Base-by-base conservation (phyloP, 1,140 invertebrate species). In the Campoletis sonorensis region DNA sequence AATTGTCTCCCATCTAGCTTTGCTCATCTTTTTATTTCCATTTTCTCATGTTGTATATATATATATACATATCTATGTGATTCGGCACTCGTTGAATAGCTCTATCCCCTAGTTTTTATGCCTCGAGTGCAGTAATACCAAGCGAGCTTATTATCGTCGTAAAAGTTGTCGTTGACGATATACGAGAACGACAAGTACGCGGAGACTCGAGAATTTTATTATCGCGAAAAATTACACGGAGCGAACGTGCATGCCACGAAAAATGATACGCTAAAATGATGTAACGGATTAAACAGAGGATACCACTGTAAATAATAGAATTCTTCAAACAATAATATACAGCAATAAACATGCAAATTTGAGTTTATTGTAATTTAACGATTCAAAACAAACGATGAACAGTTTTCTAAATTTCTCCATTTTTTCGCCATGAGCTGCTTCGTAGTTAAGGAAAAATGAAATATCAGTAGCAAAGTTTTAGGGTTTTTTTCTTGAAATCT, bases 141-240 rank as follows among this genome's bases (percentile, higher is more conserved):
- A 23, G 2, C 16, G 54, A 85, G 85, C 86, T 85, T 87, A 85
- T 88, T 86, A 86, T 85, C 82, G 80, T 88, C 85, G 85, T 88
- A 88, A 88, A 58, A 87, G 79, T 87, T 84, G 80, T 79, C 77
- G 84, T 58, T 58, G 54, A 58, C 54, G 54, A 4, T 58, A 58
- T 58, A 58, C 18, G 54, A 2, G 54, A 58, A 58, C 18, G 54
- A 58, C 18, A 58, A 85, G 81, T 82, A 81, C 81, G 80, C 80
- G 79, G 21, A 67, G 82, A 84, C 21, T 58, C 54, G 54, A n/a
- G 81, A 81, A 84, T 84, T 83, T 54, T 81, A 45, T 78, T 79
- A 70, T 21, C 67, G 58, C 79, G 37, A 64, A 26, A 71, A 40
- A 61, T 73, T 81, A 71, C 21, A 7, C 13, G 4, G 4, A 67